Conservation (phyloP, 2,888 invertebrate species). For the Campoplex nolae region DNA sequence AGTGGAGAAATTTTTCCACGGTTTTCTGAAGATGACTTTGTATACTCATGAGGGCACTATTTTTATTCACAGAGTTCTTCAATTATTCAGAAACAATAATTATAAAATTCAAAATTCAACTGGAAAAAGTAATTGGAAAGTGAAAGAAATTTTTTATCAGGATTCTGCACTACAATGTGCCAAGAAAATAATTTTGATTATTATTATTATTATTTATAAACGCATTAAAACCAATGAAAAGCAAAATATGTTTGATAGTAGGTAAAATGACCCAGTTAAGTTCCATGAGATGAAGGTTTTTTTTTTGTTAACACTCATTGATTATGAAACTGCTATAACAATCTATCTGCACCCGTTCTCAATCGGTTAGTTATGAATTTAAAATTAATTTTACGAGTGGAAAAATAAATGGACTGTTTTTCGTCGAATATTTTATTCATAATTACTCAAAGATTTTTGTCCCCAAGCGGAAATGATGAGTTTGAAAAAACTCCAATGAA, state of each 20-base stretch:
- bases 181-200: neutral
- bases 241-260: too few relatives aligned
- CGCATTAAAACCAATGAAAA: neutral
- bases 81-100: neutral
- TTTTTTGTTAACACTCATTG: too few relatives aligned
- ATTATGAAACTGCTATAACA: too few relatives aligned
- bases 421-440: neutral
- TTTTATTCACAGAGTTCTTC: conserved; percentile 22
- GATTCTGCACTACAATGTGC: neutral
- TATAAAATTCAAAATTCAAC: neutral
- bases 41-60: conserved; percentile 46
- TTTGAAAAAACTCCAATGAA: neutral
- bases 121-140: neutral
- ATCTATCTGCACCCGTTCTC: too few relatives aligned
- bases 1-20: conserved; percentile 72
- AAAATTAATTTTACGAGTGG: neutral
- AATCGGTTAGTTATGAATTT: neutral
- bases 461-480: neutral
- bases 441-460: neutral
- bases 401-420: neutral
- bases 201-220: neutral
- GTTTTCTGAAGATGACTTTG: conserved; percentile 61
- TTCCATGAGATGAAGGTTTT: neutral
- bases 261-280: neutral
- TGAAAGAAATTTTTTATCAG: neutral